Base-by-base conservation (phyloP, 2,797 vertebrate species). In the Amazonetta brasiliensis region DNA sequence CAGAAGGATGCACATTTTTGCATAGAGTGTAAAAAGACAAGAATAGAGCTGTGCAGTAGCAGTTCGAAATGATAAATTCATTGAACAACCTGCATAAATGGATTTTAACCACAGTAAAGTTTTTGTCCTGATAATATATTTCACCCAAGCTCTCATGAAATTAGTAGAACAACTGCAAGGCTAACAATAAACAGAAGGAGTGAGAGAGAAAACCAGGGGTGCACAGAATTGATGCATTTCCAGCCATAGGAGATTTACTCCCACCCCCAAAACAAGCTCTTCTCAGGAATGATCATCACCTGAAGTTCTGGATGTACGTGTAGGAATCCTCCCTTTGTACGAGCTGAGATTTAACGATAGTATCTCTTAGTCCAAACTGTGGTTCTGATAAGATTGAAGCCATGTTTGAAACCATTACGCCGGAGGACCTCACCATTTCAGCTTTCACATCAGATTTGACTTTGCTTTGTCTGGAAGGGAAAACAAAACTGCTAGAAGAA, bases 321-420 rank as follows among this genome's bases (percentile, higher is more conserved):
- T 99, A 99, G 28, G 97, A 92, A 6, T 98, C 98, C 96, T 99
- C 99, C 79, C 98, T 99, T 94, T 99, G 99, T 43, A 98, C 84
- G 28, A 99, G 98, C 90, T 98, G 98, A 92, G 98, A 99, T 91
- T 93, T 98, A 95, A 99, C 98, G 28, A 99, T 98, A 66, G 98
- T 99, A 92, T 99, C 99, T 64, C 99, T 98, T 22, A 99, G 97
- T 6, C 98, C 98, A 93, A 99, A 99, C 96, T 99, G 98, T 2
- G 99, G 98, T 97, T 99, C 98, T 77, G 98, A 95, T 64, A 99
- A 97, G 85, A 99, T 98, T 33, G 98, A 98, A 63, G 98, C 98
- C 96, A 99, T 98, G 96, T 99, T 98, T 4, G 98, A 98, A 7
- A 97, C 92, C 30, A 98, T 98, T 92, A 98, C 91, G 17, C 96